Evolutionary conservation across 2,113 vertebrate species (phyloP), one percentile per base, ranked within the genome.

Genomic region (Pollachius pollachius): DNA sequence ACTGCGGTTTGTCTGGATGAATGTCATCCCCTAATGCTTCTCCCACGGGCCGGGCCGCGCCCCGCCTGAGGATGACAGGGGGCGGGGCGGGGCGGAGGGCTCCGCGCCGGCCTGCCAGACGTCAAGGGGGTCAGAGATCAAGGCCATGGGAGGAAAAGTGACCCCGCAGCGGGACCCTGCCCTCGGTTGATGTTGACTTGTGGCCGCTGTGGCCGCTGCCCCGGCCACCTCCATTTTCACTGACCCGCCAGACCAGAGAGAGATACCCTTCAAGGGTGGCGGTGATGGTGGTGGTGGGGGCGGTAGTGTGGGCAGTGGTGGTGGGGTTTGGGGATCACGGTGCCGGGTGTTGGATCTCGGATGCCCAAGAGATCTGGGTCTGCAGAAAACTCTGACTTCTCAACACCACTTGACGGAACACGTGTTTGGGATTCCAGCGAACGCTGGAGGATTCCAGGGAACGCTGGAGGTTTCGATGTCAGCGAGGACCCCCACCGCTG

Each of bases 371-470:
- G 78, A 75, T 79, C 68, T 57, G 79, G 70, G 12, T 80, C 70
- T 72, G 72, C 69, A 69, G 75, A 83, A 83, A 73, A 78, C 78
- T 69, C 78, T 81, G 80, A 84, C 71, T 80, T 84, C 80, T 88
- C 88, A 87, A 78, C 81, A 76, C 79, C 74, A 73, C 76, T 86
- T 81, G 78, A 88, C 84, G 80, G 85, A 81, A 84, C 77, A 72
- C 61, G 68, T 76, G 71, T 79, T 83, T 87, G 58, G 59, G 74
- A 86, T 86, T 80, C 78, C 73, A 73, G 71, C 77, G 71, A 70
- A 62, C 70, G 68, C 72, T 82, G 69, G 60, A 72, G 68, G 78
- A 23, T 23, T 80, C 78, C 73, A 73, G 71, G 78, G 71, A 70
- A 62, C 70, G 69, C 72, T 84, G 71, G 60, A 72, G 68, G 78